These are phyloP conservation scores for Mormyrus proboscirostris DNA, from an alignment of 2,797 vertebrate species.

Conservation along the genomic window DNA sequence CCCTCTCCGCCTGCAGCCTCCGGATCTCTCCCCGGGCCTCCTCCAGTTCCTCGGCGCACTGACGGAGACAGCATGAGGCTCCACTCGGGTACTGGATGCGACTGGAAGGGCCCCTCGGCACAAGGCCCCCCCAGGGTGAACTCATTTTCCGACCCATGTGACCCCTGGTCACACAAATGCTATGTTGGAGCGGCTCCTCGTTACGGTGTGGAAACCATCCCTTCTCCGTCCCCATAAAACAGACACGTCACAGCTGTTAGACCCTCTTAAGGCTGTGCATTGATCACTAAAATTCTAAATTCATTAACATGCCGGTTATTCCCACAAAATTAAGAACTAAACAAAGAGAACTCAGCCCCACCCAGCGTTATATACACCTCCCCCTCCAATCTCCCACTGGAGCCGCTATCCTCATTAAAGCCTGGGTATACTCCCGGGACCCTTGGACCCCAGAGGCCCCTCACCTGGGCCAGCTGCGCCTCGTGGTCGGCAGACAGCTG, in stretches of 20 bases:
- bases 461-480: slow-evolving; percentile 74
- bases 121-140: not conserved
- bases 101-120: not conserved
- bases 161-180: not conserved
- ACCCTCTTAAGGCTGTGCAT: not conserved
- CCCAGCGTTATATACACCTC: not conserved
- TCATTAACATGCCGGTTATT: not conserved
- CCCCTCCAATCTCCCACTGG: not conserved
- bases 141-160: not conserved
- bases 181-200: not conserved
- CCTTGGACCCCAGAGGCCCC: not conserved
- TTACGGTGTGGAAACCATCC: not conserved
- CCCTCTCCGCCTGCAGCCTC: slow-evolving; percentile 73
- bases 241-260: not conserved
- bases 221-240: not conserved
- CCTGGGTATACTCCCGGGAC: not conserved
- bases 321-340: not conserved
- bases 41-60: slow-evolving; percentile 73
- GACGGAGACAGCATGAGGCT: not conserved
- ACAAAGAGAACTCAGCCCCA: not conserved
- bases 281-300: too few relatives aligned
- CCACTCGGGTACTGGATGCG: not conserved
- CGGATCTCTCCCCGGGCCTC: slow-evolving; percentile 74
- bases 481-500: slow-evolving; percentile 79
- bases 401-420: not conserved